Percentiles rank a stretch among this genome's conserved stretches.
These are phyloP conservation scores for Neodiprion pinetum DNA, from an alignment of 1,140 invertebrate genomes.

Conservation along the genomic window DNA sequence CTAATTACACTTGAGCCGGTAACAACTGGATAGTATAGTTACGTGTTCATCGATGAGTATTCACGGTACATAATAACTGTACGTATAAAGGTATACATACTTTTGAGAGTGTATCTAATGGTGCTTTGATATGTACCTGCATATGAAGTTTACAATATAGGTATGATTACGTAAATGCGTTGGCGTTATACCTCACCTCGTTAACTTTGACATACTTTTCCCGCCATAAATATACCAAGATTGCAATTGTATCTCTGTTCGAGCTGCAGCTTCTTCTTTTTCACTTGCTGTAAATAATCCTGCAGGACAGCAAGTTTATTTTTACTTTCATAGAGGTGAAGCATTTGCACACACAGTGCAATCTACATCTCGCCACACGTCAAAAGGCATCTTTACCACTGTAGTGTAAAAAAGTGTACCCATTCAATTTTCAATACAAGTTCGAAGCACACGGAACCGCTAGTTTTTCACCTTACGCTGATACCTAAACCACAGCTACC, in stretches of 20 bases:
- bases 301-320: no score
- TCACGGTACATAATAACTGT: background rate
- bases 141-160: no score
- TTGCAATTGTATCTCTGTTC: background rate
- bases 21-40: background rate
- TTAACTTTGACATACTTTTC: slow-evolving; percentile 7
- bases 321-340: no score
- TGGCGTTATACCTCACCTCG: background rate
- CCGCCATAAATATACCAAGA: background rate
- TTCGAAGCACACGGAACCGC: no score
- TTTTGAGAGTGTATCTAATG: no score
- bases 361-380: no score
- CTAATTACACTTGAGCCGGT: background rate
- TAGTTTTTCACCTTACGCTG: background rate
- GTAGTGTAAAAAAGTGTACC: no score
- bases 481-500: background rate
- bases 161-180: background rate
- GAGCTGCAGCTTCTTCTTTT: background rate
- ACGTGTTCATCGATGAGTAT: background rate
- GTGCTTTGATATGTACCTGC: no score
- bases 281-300: background rate
- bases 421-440: no score
- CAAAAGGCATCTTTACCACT: no score
- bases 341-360: no score
- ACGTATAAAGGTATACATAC: background rate